phyloP scores from a whole-genome alignment of 1,140 invertebrate genomes.

The Vanessa tameamea region DNA sequence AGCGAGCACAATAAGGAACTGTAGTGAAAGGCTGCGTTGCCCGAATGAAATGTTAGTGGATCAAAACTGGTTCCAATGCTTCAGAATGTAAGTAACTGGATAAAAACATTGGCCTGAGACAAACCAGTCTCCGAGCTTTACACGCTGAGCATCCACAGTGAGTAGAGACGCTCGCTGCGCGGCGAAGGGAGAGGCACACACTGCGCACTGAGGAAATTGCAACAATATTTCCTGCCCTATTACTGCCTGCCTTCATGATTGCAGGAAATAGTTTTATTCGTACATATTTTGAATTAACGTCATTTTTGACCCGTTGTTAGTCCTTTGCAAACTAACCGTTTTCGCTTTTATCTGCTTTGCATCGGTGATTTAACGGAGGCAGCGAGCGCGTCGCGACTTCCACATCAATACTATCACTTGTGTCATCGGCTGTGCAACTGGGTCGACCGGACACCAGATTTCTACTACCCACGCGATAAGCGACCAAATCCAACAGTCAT shows the following conservation, averaged over 20 bases:
- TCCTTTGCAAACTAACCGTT: neutral
- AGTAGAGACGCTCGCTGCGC: neutral
- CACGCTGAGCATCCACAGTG: constrained; percentile 32
- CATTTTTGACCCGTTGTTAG: constrained; percentile 4
- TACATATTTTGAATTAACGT: constrained; percentile 6
- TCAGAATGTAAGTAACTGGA: constrained; percentile 78
- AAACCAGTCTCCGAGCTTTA: constrained; percentile 61
- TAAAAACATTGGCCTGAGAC: constrained; percentile 73
- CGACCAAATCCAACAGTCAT: constrained; percentile 48
- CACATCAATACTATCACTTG: constrained; percentile 65
- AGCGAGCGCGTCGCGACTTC: constrained; percentile 51
- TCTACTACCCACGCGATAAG: constrained; percentile 57
- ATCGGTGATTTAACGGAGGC: constrained; percentile 40
- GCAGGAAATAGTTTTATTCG: constrained; percentile 34
- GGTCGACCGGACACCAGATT: constrained; percentile 71
- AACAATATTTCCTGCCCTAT: constrained; percentile 36
- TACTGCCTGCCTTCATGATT: constrained; percentile 20
- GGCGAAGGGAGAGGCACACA: neutral
- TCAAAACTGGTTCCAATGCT: constrained; percentile 76
- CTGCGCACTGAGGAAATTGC: constrained; percentile 32
- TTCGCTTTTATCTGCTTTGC: neutral
- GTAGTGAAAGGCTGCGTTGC: constrained; percentile 72
- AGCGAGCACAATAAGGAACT: constrained; percentile 60
- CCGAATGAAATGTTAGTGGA: constrained; percentile 69
- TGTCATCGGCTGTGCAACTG: constrained; percentile 63